Base-by-base conservation (phyloP, 2,888 invertebrate species). In the Steinernema carpocapsae region DNA sequence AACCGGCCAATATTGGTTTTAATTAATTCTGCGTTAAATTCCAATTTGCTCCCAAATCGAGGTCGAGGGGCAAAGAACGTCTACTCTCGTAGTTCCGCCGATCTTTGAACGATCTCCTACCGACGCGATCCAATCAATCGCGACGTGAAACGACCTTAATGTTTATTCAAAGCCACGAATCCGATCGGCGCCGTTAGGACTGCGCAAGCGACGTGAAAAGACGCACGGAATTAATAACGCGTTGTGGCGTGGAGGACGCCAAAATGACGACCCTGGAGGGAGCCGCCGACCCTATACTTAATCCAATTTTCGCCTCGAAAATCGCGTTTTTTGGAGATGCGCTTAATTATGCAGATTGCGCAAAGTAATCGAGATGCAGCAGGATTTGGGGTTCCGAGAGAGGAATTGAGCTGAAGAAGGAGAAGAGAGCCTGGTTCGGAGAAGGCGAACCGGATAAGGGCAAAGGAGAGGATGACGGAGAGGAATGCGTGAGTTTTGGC, bases 301-400 rank as follows among this genome's bases (percentile, higher is more conserved):
- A 56, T 56, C 56, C 56, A 56, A 56, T 56, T 56, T 56, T 56
- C 56, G 56, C 24, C n/a, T 56, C 56, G 24, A 56, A 56, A 56
- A 56, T 56, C 56, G 26, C 56, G 6, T 56, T 56, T 43, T 56
- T 56, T 56, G 51, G 56, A 56, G 56, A 56, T 56, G 56, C 26
- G 56, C 56, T 56, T 56, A 56, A 56, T 56, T 56, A 56, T 56
- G 56, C 56, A 56, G 56, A 56, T 56, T 56, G 56, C 6, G 56
- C 56, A 26, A 19, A 19, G 43, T 43, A 43, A 43, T 43, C 56
- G 56, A 26, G 17, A 26, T 3, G n/a, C 24, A 26, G n/a, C n/a
- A 19, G 19, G 51, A 51, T n/a, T 6, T 51, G 14, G 19, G 51
- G n/a, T 6, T 19, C 6, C 51, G 51, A 51, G 43, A 43, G 7